Evolutionary conservation across 2,797 vertebrate genomes (phyloP), one percentile per base, ranked within the genome.

Genomic region (Pipistrellus nathusii): DNA sequence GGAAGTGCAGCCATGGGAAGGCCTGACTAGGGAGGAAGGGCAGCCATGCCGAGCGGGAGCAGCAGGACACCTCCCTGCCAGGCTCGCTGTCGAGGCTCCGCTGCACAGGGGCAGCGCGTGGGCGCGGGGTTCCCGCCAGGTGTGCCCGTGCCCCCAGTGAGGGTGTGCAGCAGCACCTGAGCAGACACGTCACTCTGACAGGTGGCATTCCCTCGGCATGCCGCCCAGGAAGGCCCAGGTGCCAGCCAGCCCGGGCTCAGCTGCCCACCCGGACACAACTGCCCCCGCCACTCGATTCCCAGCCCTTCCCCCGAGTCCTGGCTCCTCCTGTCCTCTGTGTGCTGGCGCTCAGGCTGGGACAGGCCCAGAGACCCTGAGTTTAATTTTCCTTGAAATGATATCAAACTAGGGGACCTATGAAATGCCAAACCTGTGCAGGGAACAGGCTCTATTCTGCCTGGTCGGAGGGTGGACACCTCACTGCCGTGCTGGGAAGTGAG

Each of bases 391-490:
- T 32, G 72, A 66, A 46, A 64, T 46, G 10, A 64, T 0, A 30
- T 25, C 53, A 32, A 53, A 51, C 48, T 0, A 0, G 15, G 53
- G 30, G 35, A 38, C 15, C 48, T 75, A 4, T 57, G 68, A 23
- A 27, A 38, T 6, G 7, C 57, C 48, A 20, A 18, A 8, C 20
- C 14, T 3, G 21, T 0, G 1, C 17, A 44, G 75, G 10, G 38
- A n/a, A n/a, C n/a, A n/a, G n/a, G n/a, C n/a, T n/a, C n/a, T n/a
- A n/a, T n/a, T n/a, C 66, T 0, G 51, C 51, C 15, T 4, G 35
- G 35, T 17, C 51, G 51, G 44, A 46, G 5, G 14, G 44, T 38
- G 6, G 14, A 32, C 0, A 5, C 0, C 11, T 3, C 35, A 44
- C 44, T 44, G 44, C 44, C 10, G 1, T 1, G 44, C 44, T 44